phyloP scores from a whole-genome alignment of 2,113 vertebrate species.

The Quiscalus mexicanus region DNA sequence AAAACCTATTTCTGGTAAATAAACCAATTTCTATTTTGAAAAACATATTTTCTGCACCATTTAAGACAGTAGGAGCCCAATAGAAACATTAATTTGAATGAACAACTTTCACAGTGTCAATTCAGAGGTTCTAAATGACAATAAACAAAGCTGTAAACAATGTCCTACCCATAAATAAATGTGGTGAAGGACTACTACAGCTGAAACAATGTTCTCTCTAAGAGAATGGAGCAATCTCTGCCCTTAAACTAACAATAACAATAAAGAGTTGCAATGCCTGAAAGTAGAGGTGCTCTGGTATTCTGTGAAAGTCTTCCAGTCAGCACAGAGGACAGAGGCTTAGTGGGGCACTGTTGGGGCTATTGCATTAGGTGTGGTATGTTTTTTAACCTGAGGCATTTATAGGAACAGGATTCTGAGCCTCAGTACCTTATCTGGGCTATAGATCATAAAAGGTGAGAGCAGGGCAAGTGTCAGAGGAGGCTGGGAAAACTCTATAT shows the following conservation, averaged over 20 bases:
- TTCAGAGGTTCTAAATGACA: slow-evolving; percentile 48
- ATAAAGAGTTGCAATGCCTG: background rate
- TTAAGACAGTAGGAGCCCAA: slow-evolving; percentile 26
- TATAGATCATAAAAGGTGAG: background rate
- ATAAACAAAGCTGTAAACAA: background rate
- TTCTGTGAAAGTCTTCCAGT: background rate
- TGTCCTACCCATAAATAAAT: background rate
- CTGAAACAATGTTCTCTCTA: background rate
- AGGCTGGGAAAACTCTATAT: background rate
- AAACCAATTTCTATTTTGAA: background rate
- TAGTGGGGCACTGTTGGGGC: background rate
- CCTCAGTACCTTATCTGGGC: background rate
- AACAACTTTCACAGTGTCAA: background rate
- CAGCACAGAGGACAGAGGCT: background rate
- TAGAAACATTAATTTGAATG: slow-evolving; percentile 43
- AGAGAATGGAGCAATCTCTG: background rate
- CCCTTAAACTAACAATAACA: background rate
- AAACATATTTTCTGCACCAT: slow-evolving; percentile 21
- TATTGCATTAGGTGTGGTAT: background rate
- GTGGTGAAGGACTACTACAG: background rate
- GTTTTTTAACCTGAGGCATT: background rate
- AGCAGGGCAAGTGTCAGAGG: background rate
- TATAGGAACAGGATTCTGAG: background rate
- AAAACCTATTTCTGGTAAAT: background rate
- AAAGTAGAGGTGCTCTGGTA: background rate